phyloP scores from a whole-genome alignment of 2,113 vertebrate species.

The Erpornis zantholeuca region DNA sequence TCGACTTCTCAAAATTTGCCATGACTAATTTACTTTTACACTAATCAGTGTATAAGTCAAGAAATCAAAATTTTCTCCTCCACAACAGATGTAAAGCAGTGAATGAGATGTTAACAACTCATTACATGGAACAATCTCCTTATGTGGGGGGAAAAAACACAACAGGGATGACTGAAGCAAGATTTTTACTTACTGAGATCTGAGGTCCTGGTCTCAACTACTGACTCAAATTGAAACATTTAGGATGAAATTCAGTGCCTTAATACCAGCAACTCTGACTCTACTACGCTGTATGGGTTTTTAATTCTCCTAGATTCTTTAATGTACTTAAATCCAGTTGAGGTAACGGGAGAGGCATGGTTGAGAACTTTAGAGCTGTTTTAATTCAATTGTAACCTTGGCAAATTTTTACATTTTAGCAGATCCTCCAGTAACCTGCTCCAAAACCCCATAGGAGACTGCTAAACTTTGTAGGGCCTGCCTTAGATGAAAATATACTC shows the following conservation, averaged over 20 bases:
- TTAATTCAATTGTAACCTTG: constrained; percentile 16
- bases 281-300: background rate
- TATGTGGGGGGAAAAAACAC: constrained; percentile 21
- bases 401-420: background rate
- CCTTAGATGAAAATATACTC: background rate
- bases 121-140: constrained; percentile 15
- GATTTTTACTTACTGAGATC: constrained; percentile 31
- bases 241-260: background rate
- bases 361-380: background rate
- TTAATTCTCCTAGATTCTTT: background rate
- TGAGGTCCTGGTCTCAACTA: constrained; percentile 6
- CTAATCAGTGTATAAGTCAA: constrained; percentile 15
- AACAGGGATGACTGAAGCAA: constrained; percentile 24
- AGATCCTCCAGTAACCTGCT: background rate
- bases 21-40: constrained; percentile 36
- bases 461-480: background rate
- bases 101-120: constrained; percentile 48
- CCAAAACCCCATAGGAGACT: background rate
- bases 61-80: constrained; percentile 6
- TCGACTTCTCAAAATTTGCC: constrained; percentile 34
- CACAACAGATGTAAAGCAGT: constrained; percentile 16
- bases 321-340: background rate
- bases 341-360: constrained; percentile 19
- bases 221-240: background rate
- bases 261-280: background rate